phyloP scores from a whole-genome alignment of 1,140 invertebrate species.

The Stenopsyche tienmushanensis region DNA sequence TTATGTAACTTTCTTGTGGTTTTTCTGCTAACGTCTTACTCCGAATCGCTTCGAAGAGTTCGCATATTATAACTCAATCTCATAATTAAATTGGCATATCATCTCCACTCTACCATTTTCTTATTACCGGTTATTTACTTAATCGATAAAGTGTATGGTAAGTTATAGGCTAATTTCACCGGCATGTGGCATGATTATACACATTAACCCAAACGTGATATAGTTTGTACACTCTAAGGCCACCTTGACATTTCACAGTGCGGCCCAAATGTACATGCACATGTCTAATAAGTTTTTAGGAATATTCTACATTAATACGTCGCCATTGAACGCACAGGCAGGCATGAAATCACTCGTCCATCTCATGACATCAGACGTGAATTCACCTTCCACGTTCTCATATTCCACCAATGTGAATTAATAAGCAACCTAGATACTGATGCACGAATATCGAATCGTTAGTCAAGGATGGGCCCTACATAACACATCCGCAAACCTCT shows the following conservation, averaged over 20 bases:
- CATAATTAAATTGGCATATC: too few species aligned
- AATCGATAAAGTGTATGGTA: too few species aligned
- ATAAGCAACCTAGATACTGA: slow-evolving; percentile 7
- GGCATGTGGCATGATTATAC: slow-evolving; percentile 1
- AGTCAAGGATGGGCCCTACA: slow-evolving; percentile 3
- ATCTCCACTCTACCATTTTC: too few species aligned
- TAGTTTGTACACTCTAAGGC: neutral
- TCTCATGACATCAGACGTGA: slow-evolving; percentile 10
- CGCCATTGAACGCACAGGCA: neutral
- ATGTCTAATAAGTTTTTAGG: neutral
- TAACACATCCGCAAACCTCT: neutral
- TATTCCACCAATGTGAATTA: neutral
- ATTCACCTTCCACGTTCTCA: neutral
- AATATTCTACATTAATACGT: neutral
- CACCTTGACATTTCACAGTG: neutral
- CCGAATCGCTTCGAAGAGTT: too few species aligned
- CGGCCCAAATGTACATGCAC: too few species aligned
- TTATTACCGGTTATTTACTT: too few species aligned
- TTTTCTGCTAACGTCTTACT: too few species aligned
- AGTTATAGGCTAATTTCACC: too few species aligned
- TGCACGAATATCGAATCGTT: neutral
- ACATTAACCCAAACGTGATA: slow-evolving; percentile 1
- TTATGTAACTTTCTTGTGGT: too few species aligned
- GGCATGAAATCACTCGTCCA: neutral
- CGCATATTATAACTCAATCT: too few species aligned